Conservation (phyloP, 2,888 invertebrate species). For the Globia sparganii region DNA sequence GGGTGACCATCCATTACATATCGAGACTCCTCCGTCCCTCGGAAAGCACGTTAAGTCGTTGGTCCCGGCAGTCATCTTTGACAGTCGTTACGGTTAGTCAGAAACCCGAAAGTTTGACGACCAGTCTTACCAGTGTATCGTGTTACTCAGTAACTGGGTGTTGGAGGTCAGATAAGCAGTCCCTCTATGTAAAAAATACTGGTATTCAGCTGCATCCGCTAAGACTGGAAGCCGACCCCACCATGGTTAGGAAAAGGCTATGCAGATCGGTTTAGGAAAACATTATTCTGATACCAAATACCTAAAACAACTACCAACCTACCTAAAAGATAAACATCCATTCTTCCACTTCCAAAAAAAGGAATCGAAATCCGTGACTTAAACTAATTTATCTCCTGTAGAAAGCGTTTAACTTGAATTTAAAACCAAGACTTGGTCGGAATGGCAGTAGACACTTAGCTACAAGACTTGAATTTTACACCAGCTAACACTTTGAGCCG, state of each 20-base stretch:
- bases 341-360: conserved; percentile 24
- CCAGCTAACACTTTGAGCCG: conserved; percentile 56
- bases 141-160: neutral
- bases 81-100: neutral
- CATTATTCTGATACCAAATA: neutral
- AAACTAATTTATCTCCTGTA: conserved; percentile 59
- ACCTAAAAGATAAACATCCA: conserved; percentile 31
- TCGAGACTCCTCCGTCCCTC: neutral
- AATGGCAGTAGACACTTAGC: conserved; percentile 50
- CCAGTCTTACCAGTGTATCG: neutral
- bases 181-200: neutral
- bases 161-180: neutral
- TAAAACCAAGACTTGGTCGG: conserved; percentile 56
- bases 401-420: conserved; percentile 61
- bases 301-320: too few relatives aligned
- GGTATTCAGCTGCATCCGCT: neutral
- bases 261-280: neutral
- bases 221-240: neutral
- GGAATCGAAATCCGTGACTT: conserved; percentile 47
- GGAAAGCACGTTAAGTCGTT: neutral
- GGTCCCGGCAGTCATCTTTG: neutral
- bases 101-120: neutral
- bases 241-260: neutral
- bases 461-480: conserved; percentile 63
- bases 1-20: neutral